Evolutionary conservation across 2,888 invertebrate species (phyloP).

Genomic region (Molorchus minor): DNA sequence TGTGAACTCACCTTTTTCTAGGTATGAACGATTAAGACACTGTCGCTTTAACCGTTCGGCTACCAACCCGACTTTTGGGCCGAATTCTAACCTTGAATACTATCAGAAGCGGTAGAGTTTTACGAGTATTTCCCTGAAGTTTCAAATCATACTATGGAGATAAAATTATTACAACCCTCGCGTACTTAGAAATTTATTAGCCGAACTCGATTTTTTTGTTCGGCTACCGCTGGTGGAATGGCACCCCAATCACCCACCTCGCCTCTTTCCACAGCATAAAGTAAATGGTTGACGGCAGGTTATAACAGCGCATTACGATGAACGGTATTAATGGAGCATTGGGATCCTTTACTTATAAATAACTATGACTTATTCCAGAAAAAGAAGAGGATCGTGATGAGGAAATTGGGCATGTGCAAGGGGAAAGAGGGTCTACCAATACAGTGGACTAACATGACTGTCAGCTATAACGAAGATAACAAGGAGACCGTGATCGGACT

Average conservation of each 20-base stretch:
- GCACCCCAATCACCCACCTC: background rate
- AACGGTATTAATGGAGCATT: slow-evolving; percentile 55
- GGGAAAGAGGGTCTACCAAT: slow-evolving; percentile 37
- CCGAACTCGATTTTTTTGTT: background rate
- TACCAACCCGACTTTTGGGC: too few species aligned
- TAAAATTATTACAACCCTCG: too few species aligned
- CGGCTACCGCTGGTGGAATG: slow-evolving; percentile 1
- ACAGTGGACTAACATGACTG: slow-evolving; percentile 15
- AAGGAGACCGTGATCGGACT: slow-evolving; percentile 32
- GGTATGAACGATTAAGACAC: too few species aligned
- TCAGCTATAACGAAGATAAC: slow-evolving; percentile 18
- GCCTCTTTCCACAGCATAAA: slow-evolving; percentile 31
- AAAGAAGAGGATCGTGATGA: slow-evolving; percentile 40
- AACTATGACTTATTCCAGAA: slow-evolving; percentile 53
- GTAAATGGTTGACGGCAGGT: slow-evolving; percentile 46
- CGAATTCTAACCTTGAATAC: too few species aligned
- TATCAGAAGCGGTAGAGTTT: too few species aligned
- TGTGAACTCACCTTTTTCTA: too few species aligned
- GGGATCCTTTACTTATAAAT: slow-evolving; percentile 52
- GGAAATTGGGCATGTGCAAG: slow-evolving; percentile 48
- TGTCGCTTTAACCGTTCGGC: too few species aligned
- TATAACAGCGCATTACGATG: slow-evolving; percentile 51
- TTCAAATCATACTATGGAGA: too few species aligned
- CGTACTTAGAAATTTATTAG: background rate
- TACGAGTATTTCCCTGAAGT: too few species aligned